Evolutionary conservation across 2,888 invertebrate genomes (phyloP), one percentile per base, ranked within the genome.

Genomic region (Philaethria dido): DNA sequence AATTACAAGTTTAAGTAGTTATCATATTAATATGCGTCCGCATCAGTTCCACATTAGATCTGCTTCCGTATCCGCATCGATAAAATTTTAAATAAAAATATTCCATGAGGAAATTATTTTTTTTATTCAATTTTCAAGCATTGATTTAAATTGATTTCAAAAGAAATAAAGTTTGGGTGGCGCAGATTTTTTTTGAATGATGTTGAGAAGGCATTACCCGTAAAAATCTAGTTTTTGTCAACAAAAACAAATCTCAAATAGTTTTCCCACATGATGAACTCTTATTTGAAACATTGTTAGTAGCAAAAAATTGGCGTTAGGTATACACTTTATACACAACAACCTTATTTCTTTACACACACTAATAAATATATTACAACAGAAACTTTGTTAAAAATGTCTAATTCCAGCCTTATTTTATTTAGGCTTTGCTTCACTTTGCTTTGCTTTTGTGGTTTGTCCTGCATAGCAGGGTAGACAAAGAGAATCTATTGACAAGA

Each of bases 31-130:
- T 22, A 39, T 39, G 9, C 0, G 42, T 39, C n/a, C 22, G 42
- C 22, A 16, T 42, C 42, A 33, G 16, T 11, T 33, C 4, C 52
- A 57, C 16, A 16, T 42, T 22, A 42, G 55, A 57, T 42, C 11
- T n/a, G 22, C 16, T 25, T 57, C 22, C 36, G 16, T 57, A n/a
- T 57, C 33, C 54, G 54, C 54, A 55, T 36, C 22, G 42, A 22
- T 42, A 57, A 39, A 14, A n/a, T 39, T 9, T n/a, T 11, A 22
- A 20, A 55, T 9, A n/a, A 55, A 36, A 55, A 36, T 14, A n/a
- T 39, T 39, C 39, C 13, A 39, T 22, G 9, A 2, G 22, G 22
- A 22, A 22, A 22, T 16, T 11, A 29, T 50, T 29, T n/a, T 25
- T 50, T 33, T 29, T 6, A 29, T 47, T 22, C 2, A 48, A 22